Conservation (phyloP, 1,140 invertebrate genomes). For the Pseudomyrmex concolor region DNA sequence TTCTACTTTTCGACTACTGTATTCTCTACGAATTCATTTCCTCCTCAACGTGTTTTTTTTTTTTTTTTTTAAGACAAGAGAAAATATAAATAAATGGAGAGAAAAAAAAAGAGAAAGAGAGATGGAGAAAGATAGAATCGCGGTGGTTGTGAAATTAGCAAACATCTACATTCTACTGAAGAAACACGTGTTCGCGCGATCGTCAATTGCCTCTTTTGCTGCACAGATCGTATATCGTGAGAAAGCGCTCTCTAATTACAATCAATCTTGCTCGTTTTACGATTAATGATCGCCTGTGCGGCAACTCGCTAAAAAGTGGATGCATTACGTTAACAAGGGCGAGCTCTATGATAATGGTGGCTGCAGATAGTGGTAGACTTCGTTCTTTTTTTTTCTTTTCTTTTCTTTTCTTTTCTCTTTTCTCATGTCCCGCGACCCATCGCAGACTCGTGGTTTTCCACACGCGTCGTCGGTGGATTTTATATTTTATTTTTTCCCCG, state of each 20-base stretch:
- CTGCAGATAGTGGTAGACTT: conserved; percentile 59
- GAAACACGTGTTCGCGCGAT: background rate
- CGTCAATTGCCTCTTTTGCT: conserved; percentile 16
- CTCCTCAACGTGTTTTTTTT: conserved; percentile 15
- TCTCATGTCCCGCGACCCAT: too few species aligned
- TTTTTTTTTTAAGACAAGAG: conserved; percentile 5
- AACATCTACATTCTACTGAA: conserved; percentile 15
- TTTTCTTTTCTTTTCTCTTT: background rate
- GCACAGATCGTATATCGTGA: conserved; percentile 4
- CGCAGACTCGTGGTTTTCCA: too few species aligned
- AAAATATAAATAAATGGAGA: conserved; percentile 12
- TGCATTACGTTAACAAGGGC: conserved; percentile 43
- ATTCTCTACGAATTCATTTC: conserved; percentile 40
- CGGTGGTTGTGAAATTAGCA: conserved; percentile 24
- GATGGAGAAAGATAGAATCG: background rate
- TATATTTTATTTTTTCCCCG: too few species aligned
- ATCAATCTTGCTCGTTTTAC: conserved; percentile 24
- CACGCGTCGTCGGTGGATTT: too few species aligned
- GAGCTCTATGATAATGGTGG: conserved; percentile 49
- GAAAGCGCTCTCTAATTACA: conserved; percentile 35
- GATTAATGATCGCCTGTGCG: conserved; percentile 24
- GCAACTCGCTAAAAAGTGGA: conserved; percentile 36
- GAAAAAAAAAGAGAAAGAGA: too few species aligned
- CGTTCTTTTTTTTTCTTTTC: too few species aligned
- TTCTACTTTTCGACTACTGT: conserved; percentile 36